These are phyloP conservation scores for Amphiprion ocellaris DNA, from an alignment of 2,113 vertebrate species.

Conservation along the genomic window DNA sequence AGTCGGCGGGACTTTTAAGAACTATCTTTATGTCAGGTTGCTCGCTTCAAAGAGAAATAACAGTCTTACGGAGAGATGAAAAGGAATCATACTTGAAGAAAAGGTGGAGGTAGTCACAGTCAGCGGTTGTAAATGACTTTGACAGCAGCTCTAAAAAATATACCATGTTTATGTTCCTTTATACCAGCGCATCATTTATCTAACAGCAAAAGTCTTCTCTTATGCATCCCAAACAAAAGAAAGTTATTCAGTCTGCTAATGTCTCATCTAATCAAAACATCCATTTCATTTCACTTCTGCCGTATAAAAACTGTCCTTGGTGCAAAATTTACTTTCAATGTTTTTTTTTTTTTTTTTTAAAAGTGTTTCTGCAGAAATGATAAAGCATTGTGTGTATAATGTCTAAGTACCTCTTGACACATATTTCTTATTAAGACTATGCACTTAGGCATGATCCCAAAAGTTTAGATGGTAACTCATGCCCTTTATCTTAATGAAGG, in stretches of 20 bases:
- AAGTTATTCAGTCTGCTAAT: constrained; percentile 36
- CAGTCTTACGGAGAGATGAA: constrained; percentile 6
- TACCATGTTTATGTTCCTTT: constrained; percentile 15
- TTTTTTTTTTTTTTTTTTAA: neutral
- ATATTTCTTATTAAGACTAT: constrained; percentile 44
- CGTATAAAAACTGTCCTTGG: constrained; percentile 61
- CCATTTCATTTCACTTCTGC: constrained; percentile 44
- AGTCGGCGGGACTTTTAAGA: constrained; percentile 8
- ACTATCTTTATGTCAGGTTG: constrained; percentile 3
- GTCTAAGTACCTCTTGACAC: constrained; percentile 53
- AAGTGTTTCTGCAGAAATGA: constrained; percentile 28
- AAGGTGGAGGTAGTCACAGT: constrained; percentile 2
- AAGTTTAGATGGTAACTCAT: constrained; percentile 39
- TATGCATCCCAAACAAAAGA: constrained; percentile 26
- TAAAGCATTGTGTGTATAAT: constrained; percentile 41
- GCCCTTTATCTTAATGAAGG: constrained; percentile 17
- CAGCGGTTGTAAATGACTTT: neutral
- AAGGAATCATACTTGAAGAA: constrained; percentile 25
- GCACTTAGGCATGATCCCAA: constrained; percentile 31
- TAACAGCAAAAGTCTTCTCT: constrained; percentile 45
- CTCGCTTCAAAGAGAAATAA: neutral
- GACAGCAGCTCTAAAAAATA: constrained; percentile 9
- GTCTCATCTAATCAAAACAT: constrained; percentile 51
- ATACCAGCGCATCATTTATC: constrained; percentile 16
- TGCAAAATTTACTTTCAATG: constrained; percentile 55